phyloP scores from a whole-genome alignment of 1,140 invertebrate genomes.

The Vanessa atalanta region DNA sequence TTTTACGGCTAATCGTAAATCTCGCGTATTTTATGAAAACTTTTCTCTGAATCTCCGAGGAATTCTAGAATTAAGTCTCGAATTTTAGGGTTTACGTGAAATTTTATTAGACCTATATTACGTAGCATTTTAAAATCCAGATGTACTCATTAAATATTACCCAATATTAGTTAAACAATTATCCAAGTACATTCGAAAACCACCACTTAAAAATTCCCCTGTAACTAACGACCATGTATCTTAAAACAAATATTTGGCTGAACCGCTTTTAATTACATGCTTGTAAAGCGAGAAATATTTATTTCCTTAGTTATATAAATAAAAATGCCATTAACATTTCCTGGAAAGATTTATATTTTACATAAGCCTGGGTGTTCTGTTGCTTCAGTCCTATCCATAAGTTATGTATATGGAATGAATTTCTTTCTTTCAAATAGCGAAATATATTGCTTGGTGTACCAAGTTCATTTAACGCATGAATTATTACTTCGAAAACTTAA shows the following conservation, averaged over 20 bases:
- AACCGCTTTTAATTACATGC: constrained; percentile 13
- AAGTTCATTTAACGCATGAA: no score
- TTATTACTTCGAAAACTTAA: no score
- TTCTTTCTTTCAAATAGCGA: neutral
- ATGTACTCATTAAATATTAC: constrained; percentile 3
- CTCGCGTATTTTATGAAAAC: constrained; percentile 53
- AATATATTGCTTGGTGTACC: neutral
- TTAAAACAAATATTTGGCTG: constrained; percentile 7
- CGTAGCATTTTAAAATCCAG: neutral
- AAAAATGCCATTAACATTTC: neutral
- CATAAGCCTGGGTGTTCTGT: neutral
- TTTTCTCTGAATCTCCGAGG: constrained; percentile 39
- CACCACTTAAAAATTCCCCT: neutral
- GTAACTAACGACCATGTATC: constrained; percentile 1
- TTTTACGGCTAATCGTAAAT: constrained; percentile 67
- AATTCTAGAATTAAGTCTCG: constrained; percentile 24
- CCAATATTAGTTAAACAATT: neutral
- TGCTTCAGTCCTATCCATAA: neutral
- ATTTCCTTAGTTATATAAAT: neutral
- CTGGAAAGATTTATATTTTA: neutral
- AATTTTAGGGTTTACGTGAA: neutral
- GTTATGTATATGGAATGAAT: neutral
- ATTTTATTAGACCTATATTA: constrained; percentile 5
- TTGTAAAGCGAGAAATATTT: neutral
- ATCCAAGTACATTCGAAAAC: neutral